phyloP scores from a whole-genome alignment of 2,113 vertebrate species.

The Brienomyrus brachyistius region DNA sequence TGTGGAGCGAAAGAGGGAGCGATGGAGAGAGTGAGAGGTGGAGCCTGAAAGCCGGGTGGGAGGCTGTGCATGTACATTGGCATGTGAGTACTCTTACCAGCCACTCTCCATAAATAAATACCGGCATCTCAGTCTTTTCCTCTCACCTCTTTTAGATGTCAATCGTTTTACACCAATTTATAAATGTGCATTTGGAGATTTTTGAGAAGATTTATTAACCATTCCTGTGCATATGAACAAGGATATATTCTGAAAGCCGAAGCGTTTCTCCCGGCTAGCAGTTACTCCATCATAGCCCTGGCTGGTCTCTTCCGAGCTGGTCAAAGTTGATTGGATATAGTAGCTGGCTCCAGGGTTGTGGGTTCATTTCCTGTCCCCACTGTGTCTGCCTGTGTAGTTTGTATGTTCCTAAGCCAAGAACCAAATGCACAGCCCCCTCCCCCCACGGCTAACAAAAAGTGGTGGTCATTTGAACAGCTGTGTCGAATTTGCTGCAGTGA shows the following conservation, averaged over 20 bases:
- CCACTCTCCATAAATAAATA: neutral
- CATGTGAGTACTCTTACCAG: neutral
- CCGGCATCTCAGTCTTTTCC: neutral
- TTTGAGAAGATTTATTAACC: neutral
- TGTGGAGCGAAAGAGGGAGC: constrained; percentile 6
- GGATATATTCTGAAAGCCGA: neutral
- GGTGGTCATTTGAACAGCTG: neutral
- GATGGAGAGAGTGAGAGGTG: neutral
- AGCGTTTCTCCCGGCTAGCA: neutral
- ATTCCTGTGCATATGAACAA: neutral
- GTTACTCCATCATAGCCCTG: neutral
- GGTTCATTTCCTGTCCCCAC: neutral
- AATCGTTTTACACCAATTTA: neutral
- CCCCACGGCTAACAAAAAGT: neutral
- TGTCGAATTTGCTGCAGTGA: neutral
- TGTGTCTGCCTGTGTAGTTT: neutral
- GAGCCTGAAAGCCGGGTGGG: constrained; percentile 26
- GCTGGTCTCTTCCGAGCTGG: neutral
- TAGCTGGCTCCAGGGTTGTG: neutral
- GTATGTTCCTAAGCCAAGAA: neutral
- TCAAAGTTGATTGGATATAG: neutral
- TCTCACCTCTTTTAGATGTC: neutral
- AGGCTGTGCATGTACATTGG: constrained; percentile 33
- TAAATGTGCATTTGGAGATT: neutral
- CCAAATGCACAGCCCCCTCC: neutral